Evolutionary conservation across 2,113 vertebrate genomes (phyloP).

Genomic region (Dipodomys spectabilis): DNA sequence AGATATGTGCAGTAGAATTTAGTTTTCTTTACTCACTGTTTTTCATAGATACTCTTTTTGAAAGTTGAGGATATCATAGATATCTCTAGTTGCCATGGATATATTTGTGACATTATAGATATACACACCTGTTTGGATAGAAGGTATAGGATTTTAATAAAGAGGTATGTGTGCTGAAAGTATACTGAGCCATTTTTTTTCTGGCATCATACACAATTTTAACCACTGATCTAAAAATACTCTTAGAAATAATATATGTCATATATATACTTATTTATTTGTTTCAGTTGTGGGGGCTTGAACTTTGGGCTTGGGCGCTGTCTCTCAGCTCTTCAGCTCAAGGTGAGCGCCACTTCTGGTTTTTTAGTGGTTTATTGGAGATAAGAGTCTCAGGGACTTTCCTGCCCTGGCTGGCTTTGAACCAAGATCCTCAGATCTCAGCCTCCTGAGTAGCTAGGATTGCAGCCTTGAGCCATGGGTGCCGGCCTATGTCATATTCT

Average conservation of each 20-base stretch:
- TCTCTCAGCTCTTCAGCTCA: no score
- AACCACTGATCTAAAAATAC: conserved; percentile 66
- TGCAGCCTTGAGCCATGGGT: no score
- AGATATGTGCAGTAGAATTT: conserved; percentile 34
- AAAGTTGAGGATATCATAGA: conserved; percentile 67
- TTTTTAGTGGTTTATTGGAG: no score
- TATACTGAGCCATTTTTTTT: conserved; percentile 41
- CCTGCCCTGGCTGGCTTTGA: no score
- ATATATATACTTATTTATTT: no score
- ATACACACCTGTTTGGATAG: conserved; percentile 66
- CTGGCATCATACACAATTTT: conserved; percentile 45
- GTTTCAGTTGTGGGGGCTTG: no score
- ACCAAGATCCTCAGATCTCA: no score
- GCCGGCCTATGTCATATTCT: conserved; percentile 57
- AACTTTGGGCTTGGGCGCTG: no score
- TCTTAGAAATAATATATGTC: conserved; percentile 42
- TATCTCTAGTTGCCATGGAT: conserved; percentile 76
- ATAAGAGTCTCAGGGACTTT: no score
- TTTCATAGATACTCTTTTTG: conserved; percentile 55
- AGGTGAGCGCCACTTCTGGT: no score
- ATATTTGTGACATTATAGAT: conserved; percentile 75
- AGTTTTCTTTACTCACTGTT: conserved; percentile 51
- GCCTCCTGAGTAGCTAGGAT: no score
- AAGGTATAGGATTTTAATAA: conserved; percentile 64
- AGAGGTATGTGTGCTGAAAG: conserved; percentile 45